Percentiles rank a stretch among this genome's conserved stretches.
phyloP scores from a whole-genome alignment of 2,888 invertebrate genomes.

The Aspidapion aeneum region DNA sequence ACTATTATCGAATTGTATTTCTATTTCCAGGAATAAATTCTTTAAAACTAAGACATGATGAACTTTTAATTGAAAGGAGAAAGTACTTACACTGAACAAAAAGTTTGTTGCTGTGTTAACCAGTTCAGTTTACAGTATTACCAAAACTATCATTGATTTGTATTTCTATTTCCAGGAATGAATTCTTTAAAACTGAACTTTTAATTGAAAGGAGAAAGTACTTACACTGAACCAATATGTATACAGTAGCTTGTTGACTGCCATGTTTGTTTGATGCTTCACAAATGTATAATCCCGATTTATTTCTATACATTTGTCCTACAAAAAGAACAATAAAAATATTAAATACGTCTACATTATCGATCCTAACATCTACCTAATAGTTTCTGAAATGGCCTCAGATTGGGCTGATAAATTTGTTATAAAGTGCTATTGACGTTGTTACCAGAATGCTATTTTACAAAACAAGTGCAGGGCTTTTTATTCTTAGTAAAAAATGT shows the following conservation, averaged over 20 bases:
- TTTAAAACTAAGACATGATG: background rate
- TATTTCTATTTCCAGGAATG: background rate
- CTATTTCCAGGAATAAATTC: background rate
- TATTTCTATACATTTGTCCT: slow-evolving; percentile 63
- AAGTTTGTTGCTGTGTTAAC: background rate
- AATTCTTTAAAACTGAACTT: background rate
- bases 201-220: slow-evolving; percentile 5
- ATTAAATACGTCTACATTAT: too few relatives aligned
- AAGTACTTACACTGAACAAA: slow-evolving; percentile 66
- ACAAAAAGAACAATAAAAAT: slow-evolving; percentile 55
- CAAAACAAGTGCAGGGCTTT: too few relatives aligned
- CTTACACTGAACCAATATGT: slow-evolving; percentile 81
- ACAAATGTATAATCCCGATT: slow-evolving; percentile 77
- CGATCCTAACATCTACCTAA: too few relatives aligned
- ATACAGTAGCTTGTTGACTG: slow-evolving; percentile 61
- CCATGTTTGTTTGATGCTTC: slow-evolving; percentile 80
- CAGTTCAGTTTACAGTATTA: background rate
- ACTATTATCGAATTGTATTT: background rate
- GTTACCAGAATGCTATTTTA: too few relatives aligned
- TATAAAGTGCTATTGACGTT: too few relatives aligned
- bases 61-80: background rate
- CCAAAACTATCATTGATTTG: background rate
- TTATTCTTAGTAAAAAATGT: too few relatives aligned
- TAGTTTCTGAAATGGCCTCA: too few relatives aligned
- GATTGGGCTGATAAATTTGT: too few relatives aligned